A percentile compares a stretch with the other conserved stretches of the same genome.
Evolutionary conservation across 2,888 invertebrate genomes (phyloP).

Genomic region (Podabrus alpinus): DNA sequence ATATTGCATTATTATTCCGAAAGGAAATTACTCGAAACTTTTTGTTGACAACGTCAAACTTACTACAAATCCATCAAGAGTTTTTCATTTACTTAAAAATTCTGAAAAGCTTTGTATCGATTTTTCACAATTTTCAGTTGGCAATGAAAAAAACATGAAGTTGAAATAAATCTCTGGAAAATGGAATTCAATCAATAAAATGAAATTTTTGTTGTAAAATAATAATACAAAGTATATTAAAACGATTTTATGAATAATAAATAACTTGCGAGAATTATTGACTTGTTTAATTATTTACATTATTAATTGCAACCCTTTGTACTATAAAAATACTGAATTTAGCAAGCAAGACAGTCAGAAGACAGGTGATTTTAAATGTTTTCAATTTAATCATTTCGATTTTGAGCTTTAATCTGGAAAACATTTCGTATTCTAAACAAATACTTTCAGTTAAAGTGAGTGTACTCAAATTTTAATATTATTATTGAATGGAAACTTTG

Average conservation of each 20-base stretch:
- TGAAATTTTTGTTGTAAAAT: background rate
- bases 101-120: background rate
- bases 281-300: background rate
- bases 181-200: background rate
- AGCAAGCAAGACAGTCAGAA: background rate
- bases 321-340: background rate
- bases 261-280: background rate
- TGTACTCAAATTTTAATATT: background rate
- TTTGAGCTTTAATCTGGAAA: background rate
- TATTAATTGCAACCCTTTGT: background rate
- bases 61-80: background rate
- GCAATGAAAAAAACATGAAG: background rate
- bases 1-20: background rate
- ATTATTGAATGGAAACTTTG: background rate
- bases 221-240: background rate
- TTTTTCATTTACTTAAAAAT: background rate
- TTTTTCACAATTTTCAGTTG: background rate
- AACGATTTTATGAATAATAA: background rate
- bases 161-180: background rate
- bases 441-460: background rate
- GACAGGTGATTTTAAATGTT: background rate
- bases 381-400: background rate
- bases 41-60: background rate
- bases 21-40: background rate
- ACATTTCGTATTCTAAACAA: background rate